phyloP scores from a whole-genome alignment of 2,113 vertebrate genomes.

The Eulemur macaco region DNA sequence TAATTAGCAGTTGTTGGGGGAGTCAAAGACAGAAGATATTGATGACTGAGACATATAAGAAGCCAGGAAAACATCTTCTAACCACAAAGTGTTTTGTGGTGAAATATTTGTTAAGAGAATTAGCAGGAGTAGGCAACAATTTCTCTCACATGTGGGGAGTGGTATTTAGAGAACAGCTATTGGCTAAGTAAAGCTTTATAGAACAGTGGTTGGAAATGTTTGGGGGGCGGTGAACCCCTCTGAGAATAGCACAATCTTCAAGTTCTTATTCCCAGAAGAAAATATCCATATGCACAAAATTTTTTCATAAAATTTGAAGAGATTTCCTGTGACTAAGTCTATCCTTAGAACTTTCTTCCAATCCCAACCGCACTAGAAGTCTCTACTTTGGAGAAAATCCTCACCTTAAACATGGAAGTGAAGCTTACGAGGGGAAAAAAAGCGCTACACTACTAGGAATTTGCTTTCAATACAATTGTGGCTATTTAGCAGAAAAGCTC shows the following conservation, averaged over 20 bases:
- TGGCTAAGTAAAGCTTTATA: not conserved
- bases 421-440: not conserved
- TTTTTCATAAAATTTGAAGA: not conserved
- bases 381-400: not conserved
- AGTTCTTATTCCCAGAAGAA: not conserved
- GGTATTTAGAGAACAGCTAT: not conserved
- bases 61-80: constrained; percentile 68
- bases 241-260: not conserved
- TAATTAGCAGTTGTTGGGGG: constrained; percentile 67
- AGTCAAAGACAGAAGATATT: constrained; percentile 60
- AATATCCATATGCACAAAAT: not conserved
- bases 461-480: not conserved
- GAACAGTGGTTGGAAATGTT: not conserved
- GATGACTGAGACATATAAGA: constrained; percentile 62
- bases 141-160: not conserved
- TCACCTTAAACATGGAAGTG: not conserved
- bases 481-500: constrained; percentile 18
- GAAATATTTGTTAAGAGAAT: constrained; percentile 69
- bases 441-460: not conserved
- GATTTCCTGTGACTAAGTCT: not conserved
- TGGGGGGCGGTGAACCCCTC: not conserved
- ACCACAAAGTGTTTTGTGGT: constrained; percentile 74
- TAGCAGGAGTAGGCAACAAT: constrained; percentile 47
- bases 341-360: not conserved
- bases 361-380: not conserved